These are phyloP conservation scores for Bambusicola thoracicus DNA, from an alignment of 2,113 vertebrate species.

Conservation along the genomic window DNA sequence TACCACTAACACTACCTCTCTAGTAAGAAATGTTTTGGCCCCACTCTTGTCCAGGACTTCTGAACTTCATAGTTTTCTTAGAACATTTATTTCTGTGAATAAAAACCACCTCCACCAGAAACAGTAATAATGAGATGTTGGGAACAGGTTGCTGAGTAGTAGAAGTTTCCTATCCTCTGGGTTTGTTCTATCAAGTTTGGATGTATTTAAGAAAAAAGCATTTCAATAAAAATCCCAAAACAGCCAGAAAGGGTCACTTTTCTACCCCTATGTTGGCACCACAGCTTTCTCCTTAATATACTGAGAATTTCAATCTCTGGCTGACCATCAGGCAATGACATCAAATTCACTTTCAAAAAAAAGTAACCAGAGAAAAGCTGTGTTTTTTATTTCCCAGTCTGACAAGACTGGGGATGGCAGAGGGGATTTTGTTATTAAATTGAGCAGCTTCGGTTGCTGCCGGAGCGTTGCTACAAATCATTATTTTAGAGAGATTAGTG, in stretches of 20 bases:
- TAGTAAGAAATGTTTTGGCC: not conserved
- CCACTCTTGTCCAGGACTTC: not conserved
- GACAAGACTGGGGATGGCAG: constrained; percentile 34
- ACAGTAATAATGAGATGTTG: not conserved
- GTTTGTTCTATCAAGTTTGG: not conserved
- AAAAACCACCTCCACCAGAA: not conserved
- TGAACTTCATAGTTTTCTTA: not conserved
- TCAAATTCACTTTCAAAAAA: constrained; percentile 33
- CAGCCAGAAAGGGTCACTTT: not conserved
- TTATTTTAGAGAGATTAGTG: constrained; percentile 64
- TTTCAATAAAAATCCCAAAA: not conserved
- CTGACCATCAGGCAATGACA: constrained; percentile 6
- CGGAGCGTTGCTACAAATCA: constrained; percentile 30
- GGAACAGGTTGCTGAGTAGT: not conserved
- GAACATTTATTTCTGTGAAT: not conserved
- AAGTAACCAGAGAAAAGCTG: constrained; percentile 16
- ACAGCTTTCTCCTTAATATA: not conserved
- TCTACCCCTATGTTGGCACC: not conserved
- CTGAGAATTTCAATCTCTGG: not conserved
- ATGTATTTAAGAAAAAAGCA: not conserved
- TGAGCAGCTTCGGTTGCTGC: constrained; percentile 49
- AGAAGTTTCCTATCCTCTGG: not conserved
- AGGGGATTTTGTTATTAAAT: constrained; percentile 68
- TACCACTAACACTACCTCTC: not conserved
- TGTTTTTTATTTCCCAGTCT: constrained; percentile 26